These are phyloP conservation scores for Ricordea florida DNA, from an alignment of 92 coral and sea anemone species.

Conservation along the genomic window DNA sequence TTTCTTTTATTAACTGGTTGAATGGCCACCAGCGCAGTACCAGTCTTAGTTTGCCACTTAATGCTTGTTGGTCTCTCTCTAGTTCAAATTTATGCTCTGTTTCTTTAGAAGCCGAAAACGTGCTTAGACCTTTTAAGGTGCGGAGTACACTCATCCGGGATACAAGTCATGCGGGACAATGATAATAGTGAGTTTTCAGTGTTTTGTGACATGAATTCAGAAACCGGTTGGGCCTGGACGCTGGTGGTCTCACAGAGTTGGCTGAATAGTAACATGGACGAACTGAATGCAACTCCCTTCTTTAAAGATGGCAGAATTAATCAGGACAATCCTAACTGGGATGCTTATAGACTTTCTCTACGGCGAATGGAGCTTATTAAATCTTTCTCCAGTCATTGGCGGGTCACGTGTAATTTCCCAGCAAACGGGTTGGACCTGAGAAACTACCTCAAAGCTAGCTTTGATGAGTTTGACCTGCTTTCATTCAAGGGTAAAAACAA, in stretches of 20 bases:
- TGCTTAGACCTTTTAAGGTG: conserved; percentile 47
- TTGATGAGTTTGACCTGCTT: conserved; percentile 41
- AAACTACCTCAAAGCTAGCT: conserved; percentile 56
- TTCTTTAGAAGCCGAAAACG: conserved; percentile 29
- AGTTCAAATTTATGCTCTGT: background rate
- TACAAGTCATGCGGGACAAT: conserved; percentile 41
- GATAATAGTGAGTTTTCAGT: background rate
- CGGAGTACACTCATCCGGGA: conserved; percentile 7
- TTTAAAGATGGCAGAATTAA: conserved; percentile 40
- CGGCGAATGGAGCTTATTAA: conserved; percentile 34
- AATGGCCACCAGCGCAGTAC: background rate
- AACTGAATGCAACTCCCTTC: background rate
- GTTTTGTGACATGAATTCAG: conserved; percentile 59
- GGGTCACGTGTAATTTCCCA: conserved; percentile 71
- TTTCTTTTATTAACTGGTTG: no score
- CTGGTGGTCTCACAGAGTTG: conserved; percentile 57
- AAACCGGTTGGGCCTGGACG: conserved; percentile 68
- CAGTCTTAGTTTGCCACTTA: background rate
- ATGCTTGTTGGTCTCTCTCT: background rate
- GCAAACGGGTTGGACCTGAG: conserved; percentile 48
- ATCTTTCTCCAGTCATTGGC: conserved; percentile 67
- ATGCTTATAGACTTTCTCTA: conserved; percentile 48
- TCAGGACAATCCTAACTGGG: conserved; percentile 52
- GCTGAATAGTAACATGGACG: conserved; percentile 2
- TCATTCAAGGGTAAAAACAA: conserved; percentile 9